These are phyloP conservation scores for Buceros bicornis DNA, from an alignment of 2,797 vertebrate species.

Conservation along the genomic window DNA sequence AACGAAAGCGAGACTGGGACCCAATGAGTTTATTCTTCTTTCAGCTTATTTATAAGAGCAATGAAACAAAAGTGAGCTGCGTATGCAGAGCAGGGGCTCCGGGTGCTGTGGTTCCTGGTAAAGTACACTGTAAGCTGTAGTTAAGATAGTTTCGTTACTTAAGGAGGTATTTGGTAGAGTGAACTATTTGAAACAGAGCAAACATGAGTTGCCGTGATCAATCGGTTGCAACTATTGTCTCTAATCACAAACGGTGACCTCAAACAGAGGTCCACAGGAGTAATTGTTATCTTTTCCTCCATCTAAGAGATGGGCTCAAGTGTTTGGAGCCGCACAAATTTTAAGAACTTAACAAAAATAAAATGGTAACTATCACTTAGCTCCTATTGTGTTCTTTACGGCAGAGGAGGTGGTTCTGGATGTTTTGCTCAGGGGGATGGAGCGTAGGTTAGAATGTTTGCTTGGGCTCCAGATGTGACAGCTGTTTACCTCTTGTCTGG, in stretches of 20 bases:
- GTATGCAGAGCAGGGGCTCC: not conserved
- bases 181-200: not conserved
- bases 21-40: constrained; percentile 6
- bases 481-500: constrained; percentile 72
- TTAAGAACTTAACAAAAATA: constrained; percentile 3
- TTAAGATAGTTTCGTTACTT: not conserved
- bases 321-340: not conserved
- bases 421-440: constrained; percentile 39
- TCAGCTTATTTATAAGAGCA: not conserved
- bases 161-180: not conserved
- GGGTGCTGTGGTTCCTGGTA: not conserved
- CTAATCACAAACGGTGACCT: not conserved
- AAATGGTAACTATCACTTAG: not conserved
- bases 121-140: not conserved
- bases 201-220: not conserved
- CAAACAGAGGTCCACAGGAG: not conserved
- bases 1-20: not conserved
- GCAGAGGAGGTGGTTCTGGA: not conserved
- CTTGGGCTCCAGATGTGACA: constrained; percentile 57
- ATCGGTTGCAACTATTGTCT: constrained; percentile 26
- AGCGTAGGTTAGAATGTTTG: constrained; percentile 59
- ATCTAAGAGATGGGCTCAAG: not conserved
- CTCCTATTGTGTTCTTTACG: not conserved
- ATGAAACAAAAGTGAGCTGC: not conserved
- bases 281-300: not conserved